A percentile compares a stretch with the other conserved stretches of the same genome.
phyloP scores from a whole-genome alignment of 2,113 vertebrate genomes.

The Aptenodytes forsteri region DNA sequence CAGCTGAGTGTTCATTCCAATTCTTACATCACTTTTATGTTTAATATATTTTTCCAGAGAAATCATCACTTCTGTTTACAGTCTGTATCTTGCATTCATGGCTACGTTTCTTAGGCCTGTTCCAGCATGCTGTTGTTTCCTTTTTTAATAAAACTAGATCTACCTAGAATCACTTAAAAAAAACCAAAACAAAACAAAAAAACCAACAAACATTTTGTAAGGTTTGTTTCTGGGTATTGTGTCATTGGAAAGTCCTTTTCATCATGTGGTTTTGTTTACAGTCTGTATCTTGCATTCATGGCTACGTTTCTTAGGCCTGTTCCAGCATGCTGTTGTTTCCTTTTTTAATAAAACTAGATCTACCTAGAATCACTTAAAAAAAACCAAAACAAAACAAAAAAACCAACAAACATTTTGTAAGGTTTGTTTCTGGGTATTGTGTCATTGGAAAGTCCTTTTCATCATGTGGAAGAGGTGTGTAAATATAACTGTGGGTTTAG shows the following conservation, averaged over 20 bases:
- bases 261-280: too few species aligned
- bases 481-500: neutral
- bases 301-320: neutral
- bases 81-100: neutral
- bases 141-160: neutral
- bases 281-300: neutral
- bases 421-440: neutral
- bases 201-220: too few species aligned
- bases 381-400: too few species aligned
- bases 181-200: too few species aligned
- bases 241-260: too few species aligned
- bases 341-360: neutral
- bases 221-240: too few species aligned
- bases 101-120: neutral
- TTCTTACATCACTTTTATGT: conserved; percentile 16
- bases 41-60: conserved; percentile 3
- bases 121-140: neutral
- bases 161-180: too few species aligned
- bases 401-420: neutral
- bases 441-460: neutral
- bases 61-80: neutral
- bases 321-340: neutral
- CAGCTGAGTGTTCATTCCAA: neutral
- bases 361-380: neutral
- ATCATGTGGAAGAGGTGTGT: neutral